A percentile compares a stretch with the other conserved stretches of the same genome.
phyloP scores from a whole-genome alignment of 35 echinoderm and acorn worm species.

The Chiridota heheva region DNA sequence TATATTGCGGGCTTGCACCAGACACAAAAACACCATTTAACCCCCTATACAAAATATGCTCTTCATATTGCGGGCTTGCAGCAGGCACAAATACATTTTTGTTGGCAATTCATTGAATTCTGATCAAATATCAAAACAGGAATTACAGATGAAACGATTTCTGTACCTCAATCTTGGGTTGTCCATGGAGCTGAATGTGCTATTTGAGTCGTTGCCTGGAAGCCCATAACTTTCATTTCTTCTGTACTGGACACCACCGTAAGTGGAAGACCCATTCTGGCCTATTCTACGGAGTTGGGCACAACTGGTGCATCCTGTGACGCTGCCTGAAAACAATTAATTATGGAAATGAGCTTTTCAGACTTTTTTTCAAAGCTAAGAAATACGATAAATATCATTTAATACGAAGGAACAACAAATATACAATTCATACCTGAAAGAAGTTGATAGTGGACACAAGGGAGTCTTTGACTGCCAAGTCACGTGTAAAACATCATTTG shows the following conservation, averaged over 20 bases:
- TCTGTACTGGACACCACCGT: not conserved
- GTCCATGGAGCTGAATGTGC: conserved; percentile 35
- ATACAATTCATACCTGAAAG: not conserved
- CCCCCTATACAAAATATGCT: not conserved
- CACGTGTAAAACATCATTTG: too few relatives aligned
- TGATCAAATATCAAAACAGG: not conserved
- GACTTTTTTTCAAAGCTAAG: too few relatives aligned
- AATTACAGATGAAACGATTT: not conserved
- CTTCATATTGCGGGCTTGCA: not conserved
- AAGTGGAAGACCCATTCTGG: conserved; percentile 11
- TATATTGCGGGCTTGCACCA: not conserved
- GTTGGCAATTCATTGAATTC: not conserved
- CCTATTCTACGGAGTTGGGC: conserved; percentile 38
- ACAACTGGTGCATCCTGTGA: conserved; percentile 43
- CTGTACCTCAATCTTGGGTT: conserved; percentile 34
- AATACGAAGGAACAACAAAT: not conserved
- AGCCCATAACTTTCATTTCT: conserved; percentile 37
- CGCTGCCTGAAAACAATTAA: not conserved
- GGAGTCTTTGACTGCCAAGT: not conserved
- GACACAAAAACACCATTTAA: not conserved
- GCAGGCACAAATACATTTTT: not conserved
- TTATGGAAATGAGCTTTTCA: not conserved
- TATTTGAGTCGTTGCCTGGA: conserved; percentile 31
- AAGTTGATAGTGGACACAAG: not conserved
- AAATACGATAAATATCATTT: too few relatives aligned